A percentile compares a stretch with the other conserved stretches of the same genome.
phyloP scores from a whole-genome alignment of 2,888 invertebrate species.

The Leptodirus hochenwartii region DNA sequence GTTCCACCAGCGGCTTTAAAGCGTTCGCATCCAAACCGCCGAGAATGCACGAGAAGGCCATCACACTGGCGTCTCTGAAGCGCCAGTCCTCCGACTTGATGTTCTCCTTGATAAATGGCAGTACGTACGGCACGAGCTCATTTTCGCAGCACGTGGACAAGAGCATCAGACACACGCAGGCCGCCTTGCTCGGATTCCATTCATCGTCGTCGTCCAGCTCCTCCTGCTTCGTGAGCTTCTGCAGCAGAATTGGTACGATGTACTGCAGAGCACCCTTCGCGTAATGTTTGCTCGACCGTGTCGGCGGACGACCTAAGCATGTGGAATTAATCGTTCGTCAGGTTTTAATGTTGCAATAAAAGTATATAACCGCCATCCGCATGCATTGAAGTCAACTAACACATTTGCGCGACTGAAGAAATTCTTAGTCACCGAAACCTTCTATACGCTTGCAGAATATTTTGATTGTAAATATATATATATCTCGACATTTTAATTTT shows the following conservation, averaged over 20 bases:
- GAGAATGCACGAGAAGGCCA: constrained; percentile 79
- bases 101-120: constrained; percentile 91
- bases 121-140: constrained; percentile 83
- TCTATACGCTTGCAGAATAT: too few species aligned
- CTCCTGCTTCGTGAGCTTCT: constrained; percentile 89
- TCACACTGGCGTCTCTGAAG: constrained; percentile 77
- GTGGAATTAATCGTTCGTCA: too few species aligned
- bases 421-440: too few species aligned
- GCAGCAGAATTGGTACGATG: constrained; percentile 84
- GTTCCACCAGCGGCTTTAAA: constrained; percentile 83
- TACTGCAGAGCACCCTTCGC: constrained; percentile 96
- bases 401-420: too few species aligned
- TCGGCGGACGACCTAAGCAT: constrained; percentile 92
- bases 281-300: constrained; percentile 84
- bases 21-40: constrained; percentile 80
- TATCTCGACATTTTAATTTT: too few species aligned
- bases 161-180: constrained; percentile 96
- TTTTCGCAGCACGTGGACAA: constrained; percentile 95
- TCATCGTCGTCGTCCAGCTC: constrained; percentile 97
- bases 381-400: too few species aligned
- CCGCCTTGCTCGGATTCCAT: constrained; percentile 99
- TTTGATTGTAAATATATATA: too few species aligned
- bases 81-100: constrained; percentile 89
- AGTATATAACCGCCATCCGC: too few species aligned
- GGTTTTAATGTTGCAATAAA: too few species aligned